A percentile compares a stretch with the other conserved stretches of the same genome.
Conservation (phyloP, 2,888 invertebrate species). For the Anoplius nigerrimus region DNA sequence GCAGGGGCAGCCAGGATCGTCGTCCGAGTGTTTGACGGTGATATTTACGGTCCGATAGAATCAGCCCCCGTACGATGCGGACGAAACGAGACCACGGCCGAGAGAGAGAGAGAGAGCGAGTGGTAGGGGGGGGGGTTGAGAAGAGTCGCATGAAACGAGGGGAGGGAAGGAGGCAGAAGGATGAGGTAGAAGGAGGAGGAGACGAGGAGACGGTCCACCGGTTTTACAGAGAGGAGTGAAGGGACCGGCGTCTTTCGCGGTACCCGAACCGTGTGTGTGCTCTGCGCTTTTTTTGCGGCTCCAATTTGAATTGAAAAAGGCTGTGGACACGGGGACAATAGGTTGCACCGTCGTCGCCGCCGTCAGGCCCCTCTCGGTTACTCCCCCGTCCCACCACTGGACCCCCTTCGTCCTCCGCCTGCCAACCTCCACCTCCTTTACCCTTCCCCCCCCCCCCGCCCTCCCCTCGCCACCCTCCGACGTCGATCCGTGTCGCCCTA, state of each 20-base stretch:
- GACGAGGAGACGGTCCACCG: slow-evolving; percentile 18
- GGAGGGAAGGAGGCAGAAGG: slow-evolving; percentile 19
- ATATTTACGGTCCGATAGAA: slow-evolving; percentile 74
- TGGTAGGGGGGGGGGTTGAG: slow-evolving; percentile 37
- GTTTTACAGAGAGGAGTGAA: slow-evolving; percentile 7
- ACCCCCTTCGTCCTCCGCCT: slow-evolving; percentile 14
- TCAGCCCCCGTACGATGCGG: slow-evolving; percentile 64
- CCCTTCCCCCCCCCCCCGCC: slow-evolving; percentile 45
- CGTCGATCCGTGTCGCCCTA: too few species aligned
- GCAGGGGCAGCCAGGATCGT: slow-evolving; percentile 16
- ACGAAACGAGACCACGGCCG: slow-evolving; percentile 24
- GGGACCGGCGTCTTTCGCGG: slow-evolving; percentile 53
- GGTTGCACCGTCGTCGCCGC: slow-evolving; percentile 62
- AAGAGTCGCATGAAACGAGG: slow-evolving; percentile 14
- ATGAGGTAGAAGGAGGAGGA: slow-evolving; percentile 1
- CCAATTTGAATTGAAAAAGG: slow-evolving; percentile 74
- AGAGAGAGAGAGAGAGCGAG: slow-evolving; percentile 47
- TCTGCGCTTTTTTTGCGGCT: slow-evolving; percentile 70
- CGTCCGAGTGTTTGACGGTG: slow-evolving; percentile 63
- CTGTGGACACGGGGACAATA: slow-evolving; percentile 73
- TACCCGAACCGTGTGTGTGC: slow-evolving; percentile 62
- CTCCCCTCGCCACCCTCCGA: background rate
- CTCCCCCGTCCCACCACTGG: slow-evolving; percentile 7
- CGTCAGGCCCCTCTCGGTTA: slow-evolving; percentile 46
- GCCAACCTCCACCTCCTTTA: slow-evolving; percentile 25